Evolutionary conservation across 2,888 invertebrate species (phyloP).

Genomic region (Xestia xanthographa): DNA sequence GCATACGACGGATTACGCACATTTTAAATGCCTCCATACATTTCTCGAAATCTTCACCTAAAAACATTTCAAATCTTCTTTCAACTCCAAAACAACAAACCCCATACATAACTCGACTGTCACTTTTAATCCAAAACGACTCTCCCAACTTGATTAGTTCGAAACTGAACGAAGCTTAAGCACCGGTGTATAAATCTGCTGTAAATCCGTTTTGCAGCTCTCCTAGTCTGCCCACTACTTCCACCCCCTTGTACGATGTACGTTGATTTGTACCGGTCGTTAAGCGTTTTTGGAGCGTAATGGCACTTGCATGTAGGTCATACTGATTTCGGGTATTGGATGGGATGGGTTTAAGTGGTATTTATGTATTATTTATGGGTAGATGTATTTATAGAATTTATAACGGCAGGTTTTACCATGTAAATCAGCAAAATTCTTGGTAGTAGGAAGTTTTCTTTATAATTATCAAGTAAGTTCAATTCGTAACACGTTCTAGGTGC

Average conservation of each 20-base stretch:
- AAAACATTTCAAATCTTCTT: not conserved
- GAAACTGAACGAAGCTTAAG: conserved; percentile 56
- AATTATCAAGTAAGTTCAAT: not conserved
- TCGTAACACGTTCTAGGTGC: not conserved
- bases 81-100: conserved; percentile 17
- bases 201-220: conserved; percentile 56
- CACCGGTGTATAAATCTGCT: conserved; percentile 59
- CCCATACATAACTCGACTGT: conserved; percentile 27
- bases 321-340: conserved; percentile 56
- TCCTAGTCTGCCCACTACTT: conserved; percentile 45
- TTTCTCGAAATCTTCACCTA: not conserved
- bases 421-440: not conserved
- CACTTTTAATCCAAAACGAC: conserved; percentile 45
- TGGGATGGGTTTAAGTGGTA: conserved; percentile 43
- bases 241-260: conserved; percentile 47
- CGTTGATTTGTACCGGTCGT: conserved; percentile 64
- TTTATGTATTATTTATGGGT: conserved; percentile 28
- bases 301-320: conserved; percentile 61
- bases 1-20: not conserved
- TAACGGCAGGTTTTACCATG: not conserved
- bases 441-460: not conserved
- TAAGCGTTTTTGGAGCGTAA: conserved; percentile 62
- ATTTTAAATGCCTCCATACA: not conserved
- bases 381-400: not conserved
- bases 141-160: conserved; percentile 53